A percentile compares a stretch with the other conserved stretches of the same genome.
Conservation (phyloP, 2,797 vertebrate species). For the Sebastes kiyomatsui region DNA sequence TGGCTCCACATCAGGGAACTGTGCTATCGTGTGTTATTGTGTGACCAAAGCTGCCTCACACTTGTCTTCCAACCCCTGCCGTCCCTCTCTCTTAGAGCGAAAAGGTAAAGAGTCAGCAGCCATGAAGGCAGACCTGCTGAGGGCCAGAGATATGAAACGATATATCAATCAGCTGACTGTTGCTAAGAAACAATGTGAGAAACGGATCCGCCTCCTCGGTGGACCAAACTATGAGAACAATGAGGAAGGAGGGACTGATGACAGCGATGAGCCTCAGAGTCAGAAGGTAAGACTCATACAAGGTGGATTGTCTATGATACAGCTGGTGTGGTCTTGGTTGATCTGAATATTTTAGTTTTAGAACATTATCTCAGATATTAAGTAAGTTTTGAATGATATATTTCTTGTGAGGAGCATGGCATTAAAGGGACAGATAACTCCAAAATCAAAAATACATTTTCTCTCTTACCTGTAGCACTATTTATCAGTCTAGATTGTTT, state of each 20-base stretch:
- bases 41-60: background rate
- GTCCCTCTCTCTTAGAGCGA: conserved; percentile 74
- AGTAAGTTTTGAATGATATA: background rate
- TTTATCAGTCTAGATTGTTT: too few species aligned
- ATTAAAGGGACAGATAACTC: too few species aligned
- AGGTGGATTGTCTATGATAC: background rate
- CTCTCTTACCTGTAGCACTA: too few species aligned
- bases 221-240: conserved; percentile 93
- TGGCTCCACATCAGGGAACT: background rate
- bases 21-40: background rate
- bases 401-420: background rate
- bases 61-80: background rate
- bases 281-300: conserved; percentile 86
- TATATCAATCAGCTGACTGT: conserved; percentile 99
- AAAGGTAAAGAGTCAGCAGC: conserved; percentile 96
- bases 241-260: conserved; percentile 81
- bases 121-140: conserved; percentile 96
- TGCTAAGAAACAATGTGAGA: conserved; percentile 98
- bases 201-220: conserved; percentile 91
- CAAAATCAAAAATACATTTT: too few species aligned
- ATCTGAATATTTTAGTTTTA: background rate
- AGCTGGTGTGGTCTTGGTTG: background rate
- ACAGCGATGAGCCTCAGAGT: conserved; percentile 88
- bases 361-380: background rate
- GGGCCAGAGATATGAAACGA: conserved; percentile 96